These are phyloP conservation scores for Caenorhabditis sp. DNA, from an alignment of 2,888 invertebrate genomes.

Conservation along the genomic window DNA sequence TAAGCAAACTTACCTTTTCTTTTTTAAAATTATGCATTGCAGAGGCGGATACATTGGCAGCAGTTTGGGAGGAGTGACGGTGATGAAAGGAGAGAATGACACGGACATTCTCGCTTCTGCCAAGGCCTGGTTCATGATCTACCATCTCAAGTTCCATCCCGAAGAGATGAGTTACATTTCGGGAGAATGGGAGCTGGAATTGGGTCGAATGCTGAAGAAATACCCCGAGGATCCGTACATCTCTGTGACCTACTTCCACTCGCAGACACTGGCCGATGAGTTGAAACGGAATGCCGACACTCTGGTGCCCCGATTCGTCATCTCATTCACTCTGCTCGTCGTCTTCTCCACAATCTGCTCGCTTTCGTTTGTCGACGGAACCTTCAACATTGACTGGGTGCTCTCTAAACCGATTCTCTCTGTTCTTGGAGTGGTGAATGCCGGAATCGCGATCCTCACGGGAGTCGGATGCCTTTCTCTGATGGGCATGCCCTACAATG, in stretches of 20 bases:
- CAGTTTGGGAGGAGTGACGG: constrained; percentile 80
- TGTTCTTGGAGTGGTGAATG: constrained; percentile 92
- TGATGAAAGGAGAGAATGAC: constrained; percentile 75
- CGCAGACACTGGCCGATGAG: constrained; percentile 93
- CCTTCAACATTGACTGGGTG: constrained; percentile 87
- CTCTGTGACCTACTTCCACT: constrained; percentile 82
- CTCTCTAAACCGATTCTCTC: constrained; percentile 93
- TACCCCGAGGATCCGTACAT: constrained; percentile 79
- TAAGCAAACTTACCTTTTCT: no score
- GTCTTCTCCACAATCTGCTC: constrained; percentile 81
- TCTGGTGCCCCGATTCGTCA: constrained; percentile 78
- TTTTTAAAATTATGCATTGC: constrained; percentile 40
- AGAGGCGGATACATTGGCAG: constrained; percentile 81
- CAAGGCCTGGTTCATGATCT: constrained; percentile 82
- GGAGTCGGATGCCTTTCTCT: constrained; percentile 94
- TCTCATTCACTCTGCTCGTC: constrained; percentile 80
- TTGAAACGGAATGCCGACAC: constrained; percentile 94
- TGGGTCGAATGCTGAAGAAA: constrained; percentile 72
- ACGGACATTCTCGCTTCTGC: constrained; percentile 75
- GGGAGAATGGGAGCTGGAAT: constrained; percentile 82
- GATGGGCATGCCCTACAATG: constrained; percentile 93
- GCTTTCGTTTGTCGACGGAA: constrained; percentile 90
- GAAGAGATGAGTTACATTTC: constrained; percentile 79
- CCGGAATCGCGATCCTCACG: constrained; percentile 92
- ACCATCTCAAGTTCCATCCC: constrained; percentile 82